These are phyloP conservation scores for Xenentodon cancila DNA, from an alignment of 2,797 vertebrate species.

Conservation along the genomic window DNA sequence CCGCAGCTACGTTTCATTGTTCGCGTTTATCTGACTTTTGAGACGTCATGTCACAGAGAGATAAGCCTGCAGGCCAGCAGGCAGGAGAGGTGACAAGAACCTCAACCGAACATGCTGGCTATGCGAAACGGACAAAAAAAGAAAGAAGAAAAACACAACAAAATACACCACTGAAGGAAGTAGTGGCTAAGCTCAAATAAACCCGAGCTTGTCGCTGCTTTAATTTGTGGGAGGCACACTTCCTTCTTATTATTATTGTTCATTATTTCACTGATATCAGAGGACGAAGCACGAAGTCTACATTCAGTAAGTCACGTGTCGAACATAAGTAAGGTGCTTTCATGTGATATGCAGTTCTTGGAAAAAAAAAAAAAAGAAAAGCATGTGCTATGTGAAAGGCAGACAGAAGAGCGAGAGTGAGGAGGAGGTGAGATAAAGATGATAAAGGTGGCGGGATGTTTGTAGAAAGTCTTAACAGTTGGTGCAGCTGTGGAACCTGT, in stretches of 20 bases:
- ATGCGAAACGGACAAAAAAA: constrained; percentile 17
- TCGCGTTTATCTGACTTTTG: background rate
- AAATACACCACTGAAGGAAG: constrained; percentile 27
- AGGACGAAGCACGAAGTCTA: background rate
- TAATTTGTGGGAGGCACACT: background rate
- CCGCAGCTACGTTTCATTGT: background rate
- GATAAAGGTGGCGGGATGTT: constrained; percentile 14
- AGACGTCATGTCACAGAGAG: background rate
- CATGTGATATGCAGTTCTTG: background rate
- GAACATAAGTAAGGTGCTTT: background rate
- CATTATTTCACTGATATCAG: background rate
- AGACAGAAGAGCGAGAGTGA: constrained; percentile 4
- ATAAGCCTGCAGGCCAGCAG: constrained; percentile 19
- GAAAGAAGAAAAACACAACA: background rate
- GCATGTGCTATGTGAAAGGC: background rate
- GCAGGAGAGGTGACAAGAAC: background rate
- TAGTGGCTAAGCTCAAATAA: constrained; percentile 14
- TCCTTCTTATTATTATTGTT: no score
- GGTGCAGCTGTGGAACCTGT: background rate
- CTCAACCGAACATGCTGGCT: background rate
- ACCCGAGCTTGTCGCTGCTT: background rate
- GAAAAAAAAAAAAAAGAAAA: background rate
- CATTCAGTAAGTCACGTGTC: constrained; percentile 2
- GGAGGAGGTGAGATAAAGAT: constrained; percentile 37
- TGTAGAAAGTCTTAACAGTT: constrained; percentile 46